Percentiles rank a stretch among this genome's conserved stretches.
These are phyloP conservation scores for Clarias macrocephalus DNA, from an alignment of 2,113 vertebrate genomes.

Conservation along the genomic window DNA sequence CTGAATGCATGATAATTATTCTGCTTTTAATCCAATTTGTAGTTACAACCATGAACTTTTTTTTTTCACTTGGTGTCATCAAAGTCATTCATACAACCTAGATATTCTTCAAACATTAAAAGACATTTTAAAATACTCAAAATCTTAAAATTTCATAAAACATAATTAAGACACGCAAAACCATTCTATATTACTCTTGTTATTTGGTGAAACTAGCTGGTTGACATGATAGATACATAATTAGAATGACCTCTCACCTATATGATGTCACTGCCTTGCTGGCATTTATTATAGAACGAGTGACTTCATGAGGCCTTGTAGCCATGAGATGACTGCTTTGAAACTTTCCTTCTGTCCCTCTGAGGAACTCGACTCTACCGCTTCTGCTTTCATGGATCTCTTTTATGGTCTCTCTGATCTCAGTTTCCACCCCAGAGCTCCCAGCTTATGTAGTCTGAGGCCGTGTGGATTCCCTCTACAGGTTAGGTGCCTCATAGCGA, in stretches of 20 bases:
- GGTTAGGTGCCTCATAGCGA: slow-evolving; percentile 2
- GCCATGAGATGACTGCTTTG: slow-evolving; percentile 36
- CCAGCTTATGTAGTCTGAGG: not conserved
- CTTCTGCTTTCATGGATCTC: slow-evolving; percentile 36
- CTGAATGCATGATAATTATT: not conserved
- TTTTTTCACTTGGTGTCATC: not conserved
- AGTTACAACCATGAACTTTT: not conserved
- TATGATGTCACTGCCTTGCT: slow-evolving; percentile 27
- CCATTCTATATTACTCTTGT: not conserved
- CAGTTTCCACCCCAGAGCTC: slow-evolving; percentile 22
- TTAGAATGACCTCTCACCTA: slow-evolving; percentile 12
- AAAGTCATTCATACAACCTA: not conserved
- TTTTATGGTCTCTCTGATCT: slow-evolving; percentile 37
- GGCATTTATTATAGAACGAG: slow-evolving; percentile 11
- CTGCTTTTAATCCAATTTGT: not conserved
- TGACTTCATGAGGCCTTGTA: slow-evolving; percentile 35
- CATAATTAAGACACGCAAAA: not conserved
- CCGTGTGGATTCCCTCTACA: not conserved
- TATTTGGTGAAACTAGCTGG: not conserved
- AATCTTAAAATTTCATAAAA: not conserved
- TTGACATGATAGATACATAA: slow-evolving; percentile 2
- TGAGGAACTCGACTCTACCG: slow-evolving; percentile 32
- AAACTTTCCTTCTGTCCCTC: slow-evolving; percentile 30
- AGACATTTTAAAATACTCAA: not conserved
- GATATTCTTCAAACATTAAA: not conserved